Evolutionary conservation across 2,113 vertebrate species (phyloP).

Genomic region (Labeo rohita): DNA sequence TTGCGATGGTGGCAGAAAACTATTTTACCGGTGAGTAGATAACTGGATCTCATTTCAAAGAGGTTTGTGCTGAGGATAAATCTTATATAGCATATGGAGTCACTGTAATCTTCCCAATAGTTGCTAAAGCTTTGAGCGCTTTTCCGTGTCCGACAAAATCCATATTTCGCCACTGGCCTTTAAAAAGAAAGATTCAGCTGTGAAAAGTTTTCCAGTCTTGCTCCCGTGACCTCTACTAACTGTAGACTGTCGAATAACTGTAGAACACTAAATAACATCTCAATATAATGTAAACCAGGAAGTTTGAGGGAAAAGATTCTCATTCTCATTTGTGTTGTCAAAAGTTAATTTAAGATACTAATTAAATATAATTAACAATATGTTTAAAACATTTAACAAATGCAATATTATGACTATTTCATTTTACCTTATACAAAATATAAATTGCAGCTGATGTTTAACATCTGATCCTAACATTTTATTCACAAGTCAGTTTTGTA

Average conservation of each 20-base stretch:
- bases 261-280: conserved; percentile 1
- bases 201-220: neutral
- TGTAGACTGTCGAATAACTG: neutral
- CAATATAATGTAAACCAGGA: neutral
- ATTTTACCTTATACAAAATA: neutral
- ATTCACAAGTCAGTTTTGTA: neutral
- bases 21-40: conserved; percentile 19
- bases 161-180: conserved; percentile 31
- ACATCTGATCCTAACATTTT: too few species aligned
- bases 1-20: neutral
- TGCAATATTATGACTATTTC: neutral
- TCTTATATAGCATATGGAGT: conserved; percentile 18
- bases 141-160: conserved; percentile 9
- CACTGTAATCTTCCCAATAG: conserved; percentile 21
- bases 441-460: too few species aligned
- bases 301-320: neutral
- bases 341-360: neutral
- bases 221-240: neutral
- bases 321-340: neutral
- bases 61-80: conserved; percentile 33
- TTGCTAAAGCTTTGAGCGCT: neutral
- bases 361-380: neutral
- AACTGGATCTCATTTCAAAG: conserved; percentile 38
- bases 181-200: conserved; percentile 1
- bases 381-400: neutral